phyloP scores from a whole-genome alignment of 2,113 vertebrate species.

The Chlamydotis undulata region DNA sequence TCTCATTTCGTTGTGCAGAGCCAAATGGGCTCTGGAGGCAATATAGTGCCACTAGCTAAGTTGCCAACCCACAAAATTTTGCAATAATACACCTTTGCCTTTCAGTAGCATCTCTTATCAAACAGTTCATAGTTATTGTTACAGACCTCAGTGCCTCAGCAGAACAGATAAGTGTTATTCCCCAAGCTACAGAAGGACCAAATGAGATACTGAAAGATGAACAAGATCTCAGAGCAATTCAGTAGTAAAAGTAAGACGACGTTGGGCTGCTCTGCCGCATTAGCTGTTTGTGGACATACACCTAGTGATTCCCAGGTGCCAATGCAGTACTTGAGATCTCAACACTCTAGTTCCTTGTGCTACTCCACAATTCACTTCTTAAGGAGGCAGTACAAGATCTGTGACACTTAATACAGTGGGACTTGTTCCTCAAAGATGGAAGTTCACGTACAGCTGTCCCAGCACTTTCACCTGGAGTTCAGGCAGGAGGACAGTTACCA shows the following conservation, averaged over 20 bases:
- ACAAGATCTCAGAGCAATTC: not conserved
- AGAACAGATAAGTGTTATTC: not conserved
- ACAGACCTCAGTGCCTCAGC: constrained; percentile 13
- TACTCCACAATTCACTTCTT: not conserved
- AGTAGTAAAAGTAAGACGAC: not conserved
- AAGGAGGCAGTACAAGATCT: not conserved
- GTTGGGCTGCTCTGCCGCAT: not conserved
- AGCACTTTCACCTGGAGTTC: not conserved
- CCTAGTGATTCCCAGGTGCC: not conserved
- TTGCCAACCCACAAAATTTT: constrained; percentile 51
- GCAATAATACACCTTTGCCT: constrained; percentile 32
- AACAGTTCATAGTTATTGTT: constrained; percentile 14
- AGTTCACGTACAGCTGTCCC: not conserved
- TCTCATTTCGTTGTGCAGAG: constrained; percentile 21
- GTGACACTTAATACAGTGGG: too few relatives aligned
- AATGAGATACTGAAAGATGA: constrained; percentile 21
- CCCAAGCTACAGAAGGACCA: constrained; percentile 13
- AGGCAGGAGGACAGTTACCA: not conserved
- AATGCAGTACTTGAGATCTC: not conserved
- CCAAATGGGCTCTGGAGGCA: constrained; percentile 35
- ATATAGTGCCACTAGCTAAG: not conserved
- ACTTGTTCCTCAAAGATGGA: not conserved
- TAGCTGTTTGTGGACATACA: not conserved
- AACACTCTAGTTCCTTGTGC: not conserved
- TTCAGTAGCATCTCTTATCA: constrained; percentile 25